A percentile compares a stretch with the other conserved stretches of the same genome.
Evolutionary conservation across 2,888 invertebrate genomes (phyloP).

Genomic region (Drosophila borborema): DNA sequence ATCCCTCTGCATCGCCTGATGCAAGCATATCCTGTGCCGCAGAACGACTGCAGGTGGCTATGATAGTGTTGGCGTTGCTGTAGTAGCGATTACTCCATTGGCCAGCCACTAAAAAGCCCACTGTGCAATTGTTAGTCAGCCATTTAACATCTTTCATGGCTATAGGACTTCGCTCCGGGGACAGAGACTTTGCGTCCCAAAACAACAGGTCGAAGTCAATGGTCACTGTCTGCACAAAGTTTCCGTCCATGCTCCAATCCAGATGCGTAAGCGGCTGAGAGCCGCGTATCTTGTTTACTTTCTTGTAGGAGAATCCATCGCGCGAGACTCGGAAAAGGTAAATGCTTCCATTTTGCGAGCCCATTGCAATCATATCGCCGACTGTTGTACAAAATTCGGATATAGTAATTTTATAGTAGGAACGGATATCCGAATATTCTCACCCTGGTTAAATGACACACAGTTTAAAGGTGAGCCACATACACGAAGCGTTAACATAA

Average conservation of each 20-base stretch:
- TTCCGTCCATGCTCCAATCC: conserved; percentile 96
- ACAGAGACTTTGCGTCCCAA: conserved; percentile 95
- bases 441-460: conserved; percentile 94
- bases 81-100: conserved; percentile 97
- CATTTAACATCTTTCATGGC: conserved; percentile 96
- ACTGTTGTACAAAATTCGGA: conserved; percentile 86
- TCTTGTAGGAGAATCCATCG: conserved; percentile 95
- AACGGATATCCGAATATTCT: conserved; percentile 29
- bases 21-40: conserved; percentile 93
- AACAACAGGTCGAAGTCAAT: conserved; percentile 95
- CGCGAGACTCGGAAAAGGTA: conserved; percentile 93
- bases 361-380: conserved; percentile 94
- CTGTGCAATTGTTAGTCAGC: conserved; percentile 94
- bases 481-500: conserved; percentile 93
- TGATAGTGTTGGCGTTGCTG: conserved; percentile 92
- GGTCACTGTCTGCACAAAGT: conserved; percentile 94
- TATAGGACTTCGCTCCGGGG: conserved; percentile 94
- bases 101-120: conserved; percentile 94
- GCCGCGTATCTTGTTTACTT: conserved; percentile 94
- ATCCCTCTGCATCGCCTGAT: conserved; percentile 95
- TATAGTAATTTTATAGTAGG: background rate
- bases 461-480: conserved; percentile 95
- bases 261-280: conserved; percentile 93
- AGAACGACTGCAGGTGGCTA: conserved; percentile 92
- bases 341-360: conserved; percentile 93